Conservation (phyloP, 35 echinoderm and acorn worm genomes). For the Lytechinus variegatus region DNA sequence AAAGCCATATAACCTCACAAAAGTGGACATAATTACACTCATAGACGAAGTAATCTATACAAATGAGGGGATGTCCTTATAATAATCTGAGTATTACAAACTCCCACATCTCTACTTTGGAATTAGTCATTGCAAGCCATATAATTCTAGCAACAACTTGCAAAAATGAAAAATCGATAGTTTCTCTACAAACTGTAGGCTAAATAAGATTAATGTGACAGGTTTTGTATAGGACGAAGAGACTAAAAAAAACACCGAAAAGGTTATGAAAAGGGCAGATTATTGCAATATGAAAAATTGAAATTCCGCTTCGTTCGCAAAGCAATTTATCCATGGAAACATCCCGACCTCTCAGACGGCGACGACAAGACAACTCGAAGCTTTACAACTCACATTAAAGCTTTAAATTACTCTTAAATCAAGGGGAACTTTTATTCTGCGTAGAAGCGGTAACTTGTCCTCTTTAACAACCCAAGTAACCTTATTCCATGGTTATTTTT, state of each 20-base stretch:
- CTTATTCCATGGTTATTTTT: conserved; percentile 7
- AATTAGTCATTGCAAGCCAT: too few relatives aligned
- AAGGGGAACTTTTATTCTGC: neutral
- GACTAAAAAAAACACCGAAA: neutral
- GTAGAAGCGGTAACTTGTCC: neutral
- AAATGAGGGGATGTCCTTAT: too few relatives aligned
- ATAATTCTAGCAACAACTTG: neutral
- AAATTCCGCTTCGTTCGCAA: neutral
- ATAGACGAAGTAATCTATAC: neutral
- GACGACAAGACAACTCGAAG: neutral
- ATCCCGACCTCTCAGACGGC: neutral
- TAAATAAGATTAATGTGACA: neutral
- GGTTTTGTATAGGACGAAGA: neutral
- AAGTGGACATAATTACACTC: neutral
- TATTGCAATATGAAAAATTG: neutral
- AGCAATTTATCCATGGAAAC: neutral
- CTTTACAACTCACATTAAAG: neutral
- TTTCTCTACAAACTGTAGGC: neutral
- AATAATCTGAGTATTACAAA: too few relatives aligned
- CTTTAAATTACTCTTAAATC: neutral
- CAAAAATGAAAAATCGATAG: neutral
- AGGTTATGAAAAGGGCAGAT: neutral
- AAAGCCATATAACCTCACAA: neutral
- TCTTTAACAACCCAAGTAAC: neutral
- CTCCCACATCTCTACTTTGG: too few relatives aligned